Evolutionary conservation across 2,888 invertebrate genomes (phyloP), one percentile per base, ranked within the genome.

Genomic region (Uropetala carovei): DNA sequence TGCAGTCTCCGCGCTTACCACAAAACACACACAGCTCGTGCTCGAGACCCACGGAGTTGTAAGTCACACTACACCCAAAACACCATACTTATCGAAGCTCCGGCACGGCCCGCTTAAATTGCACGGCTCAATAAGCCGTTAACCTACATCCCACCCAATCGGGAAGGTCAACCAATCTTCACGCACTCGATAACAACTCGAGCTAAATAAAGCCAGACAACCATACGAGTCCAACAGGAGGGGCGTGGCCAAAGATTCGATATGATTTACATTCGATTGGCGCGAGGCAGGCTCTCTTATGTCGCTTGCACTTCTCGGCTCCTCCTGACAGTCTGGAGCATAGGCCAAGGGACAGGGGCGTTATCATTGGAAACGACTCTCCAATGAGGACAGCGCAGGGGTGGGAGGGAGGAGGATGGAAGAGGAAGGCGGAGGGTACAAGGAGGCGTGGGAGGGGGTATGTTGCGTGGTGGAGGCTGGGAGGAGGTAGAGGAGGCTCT

Each of bases 141-240:
- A 89, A 89, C 89, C 89, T 89, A 89, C 43, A 89, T 89, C 89
- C 43, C 30, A 86, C 59, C 60, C 60, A 59, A 60, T n/a, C 86
- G 86, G 89, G 60, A 68, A 89, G 64, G 89, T 89, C 64, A 64
- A 64, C 43, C 43, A 89, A 64, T 43, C 22, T 58, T 85, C 85
- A 64, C 89, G 89, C 89, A 89, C 89, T 89, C 43, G 64, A 64
- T 68, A 89, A 89, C 89, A 89, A 89, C 60, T 89, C 89, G 89
- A 89, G 60, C 64, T 58, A 89, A 89, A 64, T 27, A 58, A 85
- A 85, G 56, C 22, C 58, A 18, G 57, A 84, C 84, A 57, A 85
- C 58, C 85, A 14, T 13, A 22, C n/a, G 16, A 22, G 43, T 18
- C 14, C 16, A 30, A 13, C 58, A 57, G 84, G 16, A n/a, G 58